These are phyloP conservation scores for Glyptemys insculpta DNA, from an alignment of 2,797 vertebrate species.

Conservation along the genomic window DNA sequence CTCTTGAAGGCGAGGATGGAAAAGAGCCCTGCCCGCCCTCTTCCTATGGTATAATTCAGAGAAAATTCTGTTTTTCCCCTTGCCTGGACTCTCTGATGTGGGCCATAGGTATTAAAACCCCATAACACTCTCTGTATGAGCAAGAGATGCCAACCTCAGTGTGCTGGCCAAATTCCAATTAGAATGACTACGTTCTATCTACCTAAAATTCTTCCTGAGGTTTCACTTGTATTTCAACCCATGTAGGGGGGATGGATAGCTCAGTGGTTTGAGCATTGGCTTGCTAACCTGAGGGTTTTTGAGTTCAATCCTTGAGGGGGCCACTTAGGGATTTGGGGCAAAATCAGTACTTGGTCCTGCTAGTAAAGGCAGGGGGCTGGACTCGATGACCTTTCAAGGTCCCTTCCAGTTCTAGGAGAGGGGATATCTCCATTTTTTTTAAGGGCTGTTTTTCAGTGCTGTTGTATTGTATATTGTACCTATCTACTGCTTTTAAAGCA, in stretches of 20 bases:
- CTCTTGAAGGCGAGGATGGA: not conserved
- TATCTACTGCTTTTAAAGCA: not conserved
- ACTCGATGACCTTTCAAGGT: too few species aligned
- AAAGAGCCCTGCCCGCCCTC: not conserved
- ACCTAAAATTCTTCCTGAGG: not conserved
- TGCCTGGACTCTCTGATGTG: not conserved
- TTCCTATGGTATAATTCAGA: not conserved
- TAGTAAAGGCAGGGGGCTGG: too few species aligned
- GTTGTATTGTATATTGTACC: rapidly evolving
- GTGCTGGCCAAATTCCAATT: not conserved
- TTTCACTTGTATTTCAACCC: not conserved
- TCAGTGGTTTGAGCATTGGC: too few species aligned
- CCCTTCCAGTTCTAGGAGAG: too few species aligned
- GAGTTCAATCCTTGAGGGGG: too few species aligned
- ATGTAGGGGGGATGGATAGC: not conserved
- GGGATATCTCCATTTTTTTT: too few species aligned
- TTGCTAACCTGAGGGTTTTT: too few species aligned
- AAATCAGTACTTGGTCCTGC: too few species aligned
- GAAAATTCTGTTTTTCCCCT: not conserved
- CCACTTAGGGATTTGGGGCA: too few species aligned
- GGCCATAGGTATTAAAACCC: not conserved
- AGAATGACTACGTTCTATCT: not conserved
- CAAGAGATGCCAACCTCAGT: not conserved
- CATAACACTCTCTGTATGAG: not conserved
- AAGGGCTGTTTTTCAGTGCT: not conserved